Base-by-base conservation (phyloP, 2,888 invertebrate genomes). In the Himalopsyche anomala region DNA sequence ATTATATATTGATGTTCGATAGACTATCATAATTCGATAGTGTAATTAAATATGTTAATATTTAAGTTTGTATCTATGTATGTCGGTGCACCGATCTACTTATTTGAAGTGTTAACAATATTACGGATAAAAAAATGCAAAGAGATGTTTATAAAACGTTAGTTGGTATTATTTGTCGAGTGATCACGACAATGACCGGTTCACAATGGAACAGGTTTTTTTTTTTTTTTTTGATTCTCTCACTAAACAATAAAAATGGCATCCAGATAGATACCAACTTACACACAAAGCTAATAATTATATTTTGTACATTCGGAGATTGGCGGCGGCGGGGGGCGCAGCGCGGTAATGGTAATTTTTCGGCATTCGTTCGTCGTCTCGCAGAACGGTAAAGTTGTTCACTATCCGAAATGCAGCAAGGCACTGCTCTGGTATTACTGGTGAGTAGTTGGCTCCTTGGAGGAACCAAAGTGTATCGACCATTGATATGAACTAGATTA, bases 131-230 rank as follows among this genome's bases (percentile, higher is more conserved):
- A 62, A n/a, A 62, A 62, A 62, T 62, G 62, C n/a, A 19, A 62
- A 62, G 17, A 56, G 62, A 62, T 62, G 62, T 62, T 62, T 62
- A 62, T 62, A 62, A 62, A n/a, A 28, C 62, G 19, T 19, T 62
- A 51, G 51, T 51, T 51, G 51, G 51, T 51, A 51, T 28, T 62
- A 62, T 62, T 62, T 62, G 62, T 62, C 62, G 62, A 62, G 62
- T 15, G 62, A 62, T 62, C 62, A 62, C 62, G 62, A 62, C 62
- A 62, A 62, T 62, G 62, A 62, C 62, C 62, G 62, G 62, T 62
- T 62, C 62, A 62, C 62, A 62, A 62, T 62, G 62, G 62, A 62
- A 28, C 62, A 62, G 62, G 62, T 62, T 62, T 62, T 62, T 62
- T 62, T 56, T 62, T 62, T 28, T 19, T 62, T 51, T 5, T n/a